Evolutionary conservation across 2,113 vertebrate species (phyloP), one percentile per base, ranked within the genome.

Genomic region (Cebus imitator): DNA sequence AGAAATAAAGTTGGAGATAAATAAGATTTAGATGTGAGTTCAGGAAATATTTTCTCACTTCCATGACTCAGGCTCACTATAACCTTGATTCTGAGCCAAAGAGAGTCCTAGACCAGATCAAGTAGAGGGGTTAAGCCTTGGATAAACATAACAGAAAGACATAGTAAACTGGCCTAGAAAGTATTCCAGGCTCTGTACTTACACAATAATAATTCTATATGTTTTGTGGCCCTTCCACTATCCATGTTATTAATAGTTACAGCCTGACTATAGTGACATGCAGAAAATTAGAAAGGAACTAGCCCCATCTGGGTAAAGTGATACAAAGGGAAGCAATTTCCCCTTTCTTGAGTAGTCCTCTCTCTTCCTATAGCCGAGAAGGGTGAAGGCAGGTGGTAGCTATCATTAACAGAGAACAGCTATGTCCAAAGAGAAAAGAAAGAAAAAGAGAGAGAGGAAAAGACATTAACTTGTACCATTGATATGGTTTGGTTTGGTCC

Each of bases 361-460:
- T 25, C 14, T 17, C 43, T 16, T 72, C 17, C 64, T 58, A 43
- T 0, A 85, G 7, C 1, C n/a, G 16, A 58, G 11, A 13, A 10
- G 6, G 4, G 9, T 23, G 8, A 5, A 61, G 27, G 3, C 0
- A 1, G 1, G 12, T 11, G 30, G 21, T 20, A 32, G 13, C 20
- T 66, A 1, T 72, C 32, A 35, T 6, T 23, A 37, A 21, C 27
- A 68, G 32, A 58, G 48, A 17, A 73, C 35, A 76, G 55, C 9
- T 58, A 21, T 21, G 10, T 72, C 2, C 5, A 23, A 48, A 81
- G 20, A 17, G 35, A n/a, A 50, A 37, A 12, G 5, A 66, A 57
- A 37, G 17, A 84, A 55, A 58, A 7, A 20, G 43, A 35, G 30
- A 11, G 14, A 11, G 14, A 64, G 35, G 9, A 14, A 50, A 50